A percentile compares a stretch with the other conserved stretches of the same genome.
phyloP scores from a whole-genome alignment of 2,113 vertebrate genomes.

The Campylomormyrus tamandua region DNA sequence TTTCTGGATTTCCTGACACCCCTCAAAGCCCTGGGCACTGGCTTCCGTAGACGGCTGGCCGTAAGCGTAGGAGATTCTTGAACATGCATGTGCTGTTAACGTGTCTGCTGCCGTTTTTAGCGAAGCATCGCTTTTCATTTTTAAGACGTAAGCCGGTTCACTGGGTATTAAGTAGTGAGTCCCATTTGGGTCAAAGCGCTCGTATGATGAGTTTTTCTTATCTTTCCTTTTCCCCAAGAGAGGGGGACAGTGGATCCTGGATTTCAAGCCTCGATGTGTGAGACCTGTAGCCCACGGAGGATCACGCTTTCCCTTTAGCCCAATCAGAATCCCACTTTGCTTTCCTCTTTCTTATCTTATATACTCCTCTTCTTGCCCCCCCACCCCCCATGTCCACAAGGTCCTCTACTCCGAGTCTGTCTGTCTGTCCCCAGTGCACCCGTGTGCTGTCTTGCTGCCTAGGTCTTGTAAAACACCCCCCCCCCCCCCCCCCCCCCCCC shows the following conservation, averaged over 20 bases:
- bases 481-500: conserved; percentile 33
- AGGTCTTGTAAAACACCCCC: conserved; percentile 33
- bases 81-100: background rate
- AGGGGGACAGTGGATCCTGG: conserved; percentile 43
- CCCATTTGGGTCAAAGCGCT: conserved; percentile 24
- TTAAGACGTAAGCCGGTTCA: background rate
- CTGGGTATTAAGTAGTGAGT: background rate
- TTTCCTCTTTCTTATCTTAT: conserved; percentile 55
- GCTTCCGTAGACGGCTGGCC: background rate
- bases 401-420: conserved; percentile 12
- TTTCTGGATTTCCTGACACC: background rate
- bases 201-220: conserved; percentile 31
- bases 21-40: background rate
- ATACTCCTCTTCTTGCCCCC: conserved; percentile 43
- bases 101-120: background rate
- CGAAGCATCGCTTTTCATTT: background rate
- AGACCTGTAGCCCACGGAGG: conserved; percentile 56
- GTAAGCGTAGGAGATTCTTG: background rate
- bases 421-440: conserved; percentile 32
- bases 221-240: conserved; percentile 1
- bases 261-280: conserved; percentile 69
- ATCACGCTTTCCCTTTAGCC: conserved; percentile 55
- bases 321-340: conserved; percentile 64
- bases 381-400: background rate
- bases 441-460: conserved; percentile 58